These are phyloP conservation scores for Aporophyla lueneburgensis DNA, from an alignment of 2,888 invertebrate genomes.

Conservation along the genomic window DNA sequence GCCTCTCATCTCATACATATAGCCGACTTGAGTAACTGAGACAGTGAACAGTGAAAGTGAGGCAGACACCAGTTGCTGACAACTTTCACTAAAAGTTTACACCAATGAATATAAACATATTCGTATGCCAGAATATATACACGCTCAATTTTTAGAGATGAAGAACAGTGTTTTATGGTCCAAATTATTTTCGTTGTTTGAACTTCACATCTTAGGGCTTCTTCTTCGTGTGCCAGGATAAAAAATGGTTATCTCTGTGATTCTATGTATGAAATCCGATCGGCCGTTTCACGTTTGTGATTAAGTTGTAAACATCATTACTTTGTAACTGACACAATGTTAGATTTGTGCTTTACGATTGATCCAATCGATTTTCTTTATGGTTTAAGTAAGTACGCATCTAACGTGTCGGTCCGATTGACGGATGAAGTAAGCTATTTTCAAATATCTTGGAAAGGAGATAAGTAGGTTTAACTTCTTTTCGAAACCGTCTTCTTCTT, in stretches of 20 bases:
- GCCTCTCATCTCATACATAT: conserved; percentile 41
- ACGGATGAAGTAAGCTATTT: background rate
- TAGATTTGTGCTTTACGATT: background rate
- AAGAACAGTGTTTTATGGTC: background rate
- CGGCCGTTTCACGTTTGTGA: background rate
- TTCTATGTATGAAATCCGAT: background rate
- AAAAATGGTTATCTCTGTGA: background rate
- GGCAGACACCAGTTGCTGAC: conserved; percentile 63
- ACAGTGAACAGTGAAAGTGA: conserved; percentile 69
- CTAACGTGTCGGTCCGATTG: background rate
- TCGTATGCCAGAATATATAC: conserved; percentile 19
- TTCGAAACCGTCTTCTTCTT: background rate
- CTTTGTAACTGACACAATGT: background rate
- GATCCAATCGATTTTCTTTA: background rate
- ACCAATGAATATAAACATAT: conserved; percentile 51
- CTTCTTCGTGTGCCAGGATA: background rate
- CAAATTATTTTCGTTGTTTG: background rate
- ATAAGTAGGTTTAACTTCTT: background rate
- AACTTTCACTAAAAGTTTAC: conserved; percentile 68
- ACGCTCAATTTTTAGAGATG: conserved; percentile 20
- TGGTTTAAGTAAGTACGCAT: background rate
- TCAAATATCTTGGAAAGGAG: background rate
- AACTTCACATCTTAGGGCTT: background rate
- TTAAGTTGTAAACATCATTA: background rate
- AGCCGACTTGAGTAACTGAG: conserved; percentile 52